Base-by-base conservation (phyloP, 2,888 invertebrate genomes). In the Cepaea hortensis region DNA sequence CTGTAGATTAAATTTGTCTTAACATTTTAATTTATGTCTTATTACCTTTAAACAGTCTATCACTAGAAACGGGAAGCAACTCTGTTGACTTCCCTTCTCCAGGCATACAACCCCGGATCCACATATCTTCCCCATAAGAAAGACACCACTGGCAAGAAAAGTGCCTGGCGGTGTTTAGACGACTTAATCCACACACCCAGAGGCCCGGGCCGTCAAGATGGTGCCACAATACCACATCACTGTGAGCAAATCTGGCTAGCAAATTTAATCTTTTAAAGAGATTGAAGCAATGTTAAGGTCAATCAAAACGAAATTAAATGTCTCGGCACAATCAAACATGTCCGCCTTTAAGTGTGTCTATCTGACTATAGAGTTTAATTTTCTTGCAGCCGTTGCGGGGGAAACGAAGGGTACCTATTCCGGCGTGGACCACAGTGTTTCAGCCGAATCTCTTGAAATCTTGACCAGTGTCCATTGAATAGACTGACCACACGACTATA, bases 251-350 rank as follows among this genome's bases (percentile, higher is more conserved):
- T 55, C 73, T 48, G 6, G 73, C 55, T 20, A 61, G 73, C 82
- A 82, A 73, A 55, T 73, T n/a, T 72, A 73, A 82, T 82, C 82
- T 82, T 68, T 72, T n/a, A 50, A 61, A 23, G 50, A 82, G 82
- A 82, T 82, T 82, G 35, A 23, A 50, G 20, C 18, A 82, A 72
- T 82, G 82, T 82, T 82, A 72, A 72, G 72, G 73, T 82, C 82
- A 82, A 82, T 82, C 82, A 82, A 82, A 73, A 73, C 35, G 55
- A 73, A 82, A 82, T 82, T 82, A 50, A 82, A 82, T 61, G 70
- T 73, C 82, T 55, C 15, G 48, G 11, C 3, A 72, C 48, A 70
- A 72, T 72, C 82, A 82, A 72, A 70, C 82, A 82, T 18, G 72
- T 82, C 82, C 82, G 15, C 50, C n/a, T 18, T 46, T 18, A 23